Percentiles rank a stretch among this genome's conserved stretches.
Conservation (phyloP, 2,113 vertebrate species). For the Chloropsis cyanopogon region DNA sequence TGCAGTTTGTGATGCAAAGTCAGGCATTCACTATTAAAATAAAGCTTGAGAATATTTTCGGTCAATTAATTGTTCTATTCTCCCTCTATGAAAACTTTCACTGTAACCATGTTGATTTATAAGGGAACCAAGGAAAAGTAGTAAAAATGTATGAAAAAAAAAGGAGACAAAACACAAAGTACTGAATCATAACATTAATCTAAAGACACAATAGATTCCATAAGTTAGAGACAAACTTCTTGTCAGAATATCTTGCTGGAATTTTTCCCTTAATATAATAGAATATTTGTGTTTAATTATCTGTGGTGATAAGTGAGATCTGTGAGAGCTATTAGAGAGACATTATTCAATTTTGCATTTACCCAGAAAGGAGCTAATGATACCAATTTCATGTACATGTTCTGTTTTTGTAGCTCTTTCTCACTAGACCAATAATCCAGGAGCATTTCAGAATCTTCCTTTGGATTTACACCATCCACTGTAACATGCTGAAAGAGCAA, state of each 20-base stretch:
- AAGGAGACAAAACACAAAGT: not conserved
- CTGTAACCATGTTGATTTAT: not conserved
- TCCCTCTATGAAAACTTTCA: not conserved
- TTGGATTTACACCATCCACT: not conserved
- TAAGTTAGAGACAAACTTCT: not conserved
- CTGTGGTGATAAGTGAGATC: not conserved
- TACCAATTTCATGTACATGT: not conserved
- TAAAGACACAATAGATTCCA: not conserved
- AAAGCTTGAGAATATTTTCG: not conserved
- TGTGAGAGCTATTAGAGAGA: not conserved
- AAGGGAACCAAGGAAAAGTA: not conserved
- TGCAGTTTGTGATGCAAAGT: not conserved
- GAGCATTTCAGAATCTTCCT: not conserved
- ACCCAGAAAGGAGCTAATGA: not conserved
- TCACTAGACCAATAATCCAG: not conserved
- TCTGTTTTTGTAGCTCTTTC: not conserved
- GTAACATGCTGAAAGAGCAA: not conserved
- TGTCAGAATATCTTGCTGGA: not conserved
- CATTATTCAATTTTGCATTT: not conserved
- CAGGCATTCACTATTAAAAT: not conserved
- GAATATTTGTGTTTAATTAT: constrained; percentile 16
- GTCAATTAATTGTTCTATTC: not conserved
- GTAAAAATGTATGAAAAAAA: not conserved
- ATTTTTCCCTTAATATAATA: not conserved
- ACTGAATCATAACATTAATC: not conserved